phyloP scores from a whole-genome alignment of 2,888 invertebrate genomes.

The Eulithis prunata region DNA sequence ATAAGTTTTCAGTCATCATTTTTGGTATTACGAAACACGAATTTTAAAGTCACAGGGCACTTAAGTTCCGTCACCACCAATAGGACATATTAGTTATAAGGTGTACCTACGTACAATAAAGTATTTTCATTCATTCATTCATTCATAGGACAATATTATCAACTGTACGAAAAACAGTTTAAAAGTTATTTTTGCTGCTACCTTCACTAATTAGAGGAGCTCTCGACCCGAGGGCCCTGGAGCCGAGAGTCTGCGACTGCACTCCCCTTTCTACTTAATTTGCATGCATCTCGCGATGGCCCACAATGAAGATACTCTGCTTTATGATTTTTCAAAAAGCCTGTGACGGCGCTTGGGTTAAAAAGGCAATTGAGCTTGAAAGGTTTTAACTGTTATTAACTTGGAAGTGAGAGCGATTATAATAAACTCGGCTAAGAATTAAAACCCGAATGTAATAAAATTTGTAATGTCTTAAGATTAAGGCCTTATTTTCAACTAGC shows the following conservation, averaged over 20 bases:
- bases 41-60: too few relatives aligned
- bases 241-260: constrained; percentile 47
- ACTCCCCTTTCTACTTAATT: constrained; percentile 51
- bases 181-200: constrained; percentile 39
- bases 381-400: not conserved
- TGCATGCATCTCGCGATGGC: constrained; percentile 39
- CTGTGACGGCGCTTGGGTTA: constrained; percentile 1
- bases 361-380: not conserved
- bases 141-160: not conserved
- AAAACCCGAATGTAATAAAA: too few relatives aligned
- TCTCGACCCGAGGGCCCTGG: constrained; percentile 53
- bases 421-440: too few relatives aligned
- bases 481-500: too few relatives aligned
- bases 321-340: constrained; percentile 17
- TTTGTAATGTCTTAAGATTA: too few relatives aligned
- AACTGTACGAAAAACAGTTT: constrained; percentile 11
- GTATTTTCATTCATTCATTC: too few relatives aligned
- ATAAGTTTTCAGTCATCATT: too few relatives aligned
- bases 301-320: constrained; percentile 23
- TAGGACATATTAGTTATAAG: too few relatives aligned
- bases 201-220: constrained; percentile 56
- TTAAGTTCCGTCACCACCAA: too few relatives aligned
- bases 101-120: too few relatives aligned
- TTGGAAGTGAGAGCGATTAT: too few relatives aligned
- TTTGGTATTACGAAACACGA: too few relatives aligned